Evolutionary conservation across 2,888 invertebrate genomes (phyloP).

Genomic region (Homarus gammarus): DNA sequence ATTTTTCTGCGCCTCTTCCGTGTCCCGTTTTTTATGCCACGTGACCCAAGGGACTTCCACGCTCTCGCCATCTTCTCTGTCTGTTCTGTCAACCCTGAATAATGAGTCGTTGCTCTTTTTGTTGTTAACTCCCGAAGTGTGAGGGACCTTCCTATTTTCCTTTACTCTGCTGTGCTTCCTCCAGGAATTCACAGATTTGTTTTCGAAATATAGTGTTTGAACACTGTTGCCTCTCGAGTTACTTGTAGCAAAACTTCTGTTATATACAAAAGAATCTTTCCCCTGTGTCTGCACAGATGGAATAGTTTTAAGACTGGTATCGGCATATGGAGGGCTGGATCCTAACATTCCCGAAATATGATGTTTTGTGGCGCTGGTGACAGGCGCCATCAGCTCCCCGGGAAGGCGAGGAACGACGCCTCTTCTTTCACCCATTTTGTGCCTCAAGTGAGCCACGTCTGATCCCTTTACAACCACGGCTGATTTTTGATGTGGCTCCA

Average conservation of each 20-base stretch:
- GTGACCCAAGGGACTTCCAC: background rate
- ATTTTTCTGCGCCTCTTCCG: conserved; percentile 22
- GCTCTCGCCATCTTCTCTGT: conserved; percentile 12
- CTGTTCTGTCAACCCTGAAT: conserved; percentile 34
- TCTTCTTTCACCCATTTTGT: background rate
- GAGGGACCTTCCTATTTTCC: background rate
- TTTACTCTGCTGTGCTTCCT: background rate
- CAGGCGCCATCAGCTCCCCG: background rate
- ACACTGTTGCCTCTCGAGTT: background rate
- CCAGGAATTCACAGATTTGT: background rate
- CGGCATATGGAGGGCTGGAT: background rate
- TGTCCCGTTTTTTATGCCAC: conserved; percentile 18
- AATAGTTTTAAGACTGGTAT: background rate
- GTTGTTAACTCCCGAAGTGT: background rate
- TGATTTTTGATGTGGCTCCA: background rate
- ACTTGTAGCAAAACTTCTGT: background rate
- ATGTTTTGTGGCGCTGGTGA: background rate
- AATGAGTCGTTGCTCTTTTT: conserved; percentile 35
- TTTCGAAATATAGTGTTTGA: background rate
- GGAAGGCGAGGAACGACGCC: background rate
- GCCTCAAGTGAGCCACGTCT: conserved; percentile 18
- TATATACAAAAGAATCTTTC: background rate
- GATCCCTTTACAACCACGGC: background rate
- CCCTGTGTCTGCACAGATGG: background rate
- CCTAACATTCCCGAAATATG: background rate